Evolutionary conservation across 2,113 vertebrate genomes (phyloP).

Genomic region (Hyaena hyaena): DNA sequence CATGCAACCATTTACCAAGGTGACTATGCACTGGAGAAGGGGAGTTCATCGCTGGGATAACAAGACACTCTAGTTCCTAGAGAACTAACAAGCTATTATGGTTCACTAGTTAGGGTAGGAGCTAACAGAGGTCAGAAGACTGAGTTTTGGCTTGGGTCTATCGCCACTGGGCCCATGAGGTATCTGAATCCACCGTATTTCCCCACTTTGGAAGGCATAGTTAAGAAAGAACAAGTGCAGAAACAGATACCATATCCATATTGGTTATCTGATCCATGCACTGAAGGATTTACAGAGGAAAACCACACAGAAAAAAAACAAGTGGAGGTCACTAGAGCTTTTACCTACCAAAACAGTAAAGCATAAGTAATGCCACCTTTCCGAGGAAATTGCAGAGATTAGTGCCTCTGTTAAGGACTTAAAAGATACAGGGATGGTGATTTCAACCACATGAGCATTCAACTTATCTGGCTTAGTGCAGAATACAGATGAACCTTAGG

Average conservation of each 20-base stretch:
- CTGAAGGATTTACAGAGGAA: not conserved
- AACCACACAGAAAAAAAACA: not conserved
- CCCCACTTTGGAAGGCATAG: not conserved
- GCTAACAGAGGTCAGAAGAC: not conserved
- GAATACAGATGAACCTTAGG: not conserved
- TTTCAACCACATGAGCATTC: not conserved
- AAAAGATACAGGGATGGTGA: not conserved
- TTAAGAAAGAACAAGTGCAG: conserved; percentile 13
- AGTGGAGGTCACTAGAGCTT: not conserved
- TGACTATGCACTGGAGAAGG: not conserved
- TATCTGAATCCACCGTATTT: not conserved
- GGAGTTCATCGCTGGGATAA: not conserved
- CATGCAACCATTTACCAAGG: not conserved
- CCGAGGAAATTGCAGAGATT: not conserved
- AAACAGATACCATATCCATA: not conserved
- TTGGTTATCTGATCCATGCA: not conserved
- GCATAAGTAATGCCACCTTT: not conserved
- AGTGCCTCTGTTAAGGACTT: not conserved
- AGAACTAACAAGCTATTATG: not conserved
- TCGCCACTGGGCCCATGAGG: not conserved
- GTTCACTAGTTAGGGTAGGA: not conserved
- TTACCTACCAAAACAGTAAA: conserved; percentile 5
- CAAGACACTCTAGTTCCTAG: not conserved
- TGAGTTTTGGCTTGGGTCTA: not conserved
- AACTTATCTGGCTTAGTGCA: not conserved